Percentiles rank a stretch among this genome's conserved stretches.
These are phyloP conservation scores for Chymomyza fuscimana DNA, from an alignment of 2,888 invertebrate genomes.

Conservation along the genomic window DNA sequence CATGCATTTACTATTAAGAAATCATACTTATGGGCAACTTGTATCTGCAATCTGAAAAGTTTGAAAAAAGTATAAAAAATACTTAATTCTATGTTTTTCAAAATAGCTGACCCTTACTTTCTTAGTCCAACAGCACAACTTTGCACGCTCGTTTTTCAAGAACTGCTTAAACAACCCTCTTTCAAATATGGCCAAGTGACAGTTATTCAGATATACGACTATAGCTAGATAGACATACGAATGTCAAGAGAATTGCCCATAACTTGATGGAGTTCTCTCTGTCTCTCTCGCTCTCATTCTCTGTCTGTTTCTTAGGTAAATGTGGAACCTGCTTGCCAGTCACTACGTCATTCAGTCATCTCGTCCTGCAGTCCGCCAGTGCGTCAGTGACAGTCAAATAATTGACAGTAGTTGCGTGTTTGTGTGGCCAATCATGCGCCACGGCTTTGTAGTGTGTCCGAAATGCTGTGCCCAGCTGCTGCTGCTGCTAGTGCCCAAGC, in stretches of 20 bases:
- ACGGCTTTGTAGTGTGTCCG: constrained; percentile 23
- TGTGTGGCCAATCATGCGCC: constrained; percentile 71
- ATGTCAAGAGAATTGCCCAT: constrained; percentile 70
- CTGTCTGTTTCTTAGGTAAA: background rate
- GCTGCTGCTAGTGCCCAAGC: background rate
- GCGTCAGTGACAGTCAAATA: constrained; percentile 74
- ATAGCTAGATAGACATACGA: constrained; percentile 33
- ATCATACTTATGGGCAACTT: too few species aligned
- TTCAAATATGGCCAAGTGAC: constrained; percentile 17
- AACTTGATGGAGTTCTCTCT: constrained; percentile 22
- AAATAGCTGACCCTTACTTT: too few species aligned
- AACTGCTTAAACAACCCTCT: background rate
- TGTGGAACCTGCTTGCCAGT: background rate
- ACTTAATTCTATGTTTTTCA: too few species aligned
- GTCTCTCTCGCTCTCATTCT: background rate
- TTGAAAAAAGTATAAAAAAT: too few species aligned
- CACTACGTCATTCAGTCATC: constrained; percentile 39
- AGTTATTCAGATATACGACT: constrained; percentile 14
- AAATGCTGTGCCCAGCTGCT: constrained; percentile 6
- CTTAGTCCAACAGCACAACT: too few species aligned
- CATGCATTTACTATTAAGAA: too few species aligned
- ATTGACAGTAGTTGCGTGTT: constrained; percentile 77
- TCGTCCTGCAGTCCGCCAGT: constrained; percentile 62
- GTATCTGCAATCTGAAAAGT: too few species aligned
- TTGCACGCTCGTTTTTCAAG: background rate